Conservation (phyloP, 2,113 vertebrate genomes). For the Protobothrops flavoviridis region DNA sequence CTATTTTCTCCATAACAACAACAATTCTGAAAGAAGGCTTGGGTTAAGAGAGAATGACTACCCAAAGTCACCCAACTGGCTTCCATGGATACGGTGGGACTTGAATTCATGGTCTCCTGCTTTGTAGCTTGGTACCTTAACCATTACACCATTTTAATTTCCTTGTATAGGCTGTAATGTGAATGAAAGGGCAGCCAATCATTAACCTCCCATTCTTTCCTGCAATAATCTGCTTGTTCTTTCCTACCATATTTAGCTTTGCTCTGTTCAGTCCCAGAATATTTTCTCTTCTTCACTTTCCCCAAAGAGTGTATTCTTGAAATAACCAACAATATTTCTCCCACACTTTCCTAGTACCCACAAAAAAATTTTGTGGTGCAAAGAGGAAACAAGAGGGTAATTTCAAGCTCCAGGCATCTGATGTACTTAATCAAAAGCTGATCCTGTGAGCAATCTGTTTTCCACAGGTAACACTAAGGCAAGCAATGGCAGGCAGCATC, state of each 20-base stretch:
- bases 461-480: background rate
- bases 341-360: background rate
- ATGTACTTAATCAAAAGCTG: background rate
- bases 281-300: background rate
- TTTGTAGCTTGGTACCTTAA: background rate
- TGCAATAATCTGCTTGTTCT: background rate
- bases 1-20: background rate
- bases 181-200: background rate
- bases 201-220: background rate
- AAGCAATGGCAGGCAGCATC: background rate
- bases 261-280: background rate
- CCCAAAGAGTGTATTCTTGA: background rate
- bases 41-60: background rate
- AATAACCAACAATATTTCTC: background rate
- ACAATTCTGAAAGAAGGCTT: background rate
- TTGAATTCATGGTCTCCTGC: background rate
- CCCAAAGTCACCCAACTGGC: background rate
- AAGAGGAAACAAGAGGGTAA: background rate
- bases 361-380: background rate
- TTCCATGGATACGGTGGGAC: background rate
- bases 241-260: background rate
- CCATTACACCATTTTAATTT: background rate
- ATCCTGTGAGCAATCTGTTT: background rate
- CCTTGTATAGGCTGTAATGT: background rate
- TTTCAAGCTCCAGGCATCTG: background rate